These are phyloP conservation scores for Cromileptes altivelis DNA, from an alignment of 2,113 vertebrate species.

Conservation along the genomic window DNA sequence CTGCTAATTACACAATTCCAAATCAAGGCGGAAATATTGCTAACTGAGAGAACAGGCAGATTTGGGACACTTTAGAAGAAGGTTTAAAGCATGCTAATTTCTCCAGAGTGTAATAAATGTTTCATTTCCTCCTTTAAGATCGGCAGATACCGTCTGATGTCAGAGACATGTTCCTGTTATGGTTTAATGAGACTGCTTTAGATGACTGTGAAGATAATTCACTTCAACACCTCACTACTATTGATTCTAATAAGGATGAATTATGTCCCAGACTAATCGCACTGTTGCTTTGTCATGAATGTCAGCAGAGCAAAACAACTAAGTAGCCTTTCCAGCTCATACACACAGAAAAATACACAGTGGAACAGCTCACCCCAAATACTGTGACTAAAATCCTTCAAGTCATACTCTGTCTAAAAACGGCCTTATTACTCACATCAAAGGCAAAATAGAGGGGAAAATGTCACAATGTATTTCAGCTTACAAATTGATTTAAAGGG, in stretches of 20 bases:
- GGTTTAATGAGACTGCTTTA: conserved; percentile 66
- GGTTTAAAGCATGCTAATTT: conserved; percentile 51
- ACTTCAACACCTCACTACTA: conserved; percentile 38
- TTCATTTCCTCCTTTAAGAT: conserved; percentile 57
- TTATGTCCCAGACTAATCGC: conserved; percentile 36
- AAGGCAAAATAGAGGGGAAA: conserved; percentile 31
- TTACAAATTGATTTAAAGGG: not conserved
- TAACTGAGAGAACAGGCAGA: conserved; percentile 22
- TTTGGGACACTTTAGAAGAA: conserved; percentile 30
- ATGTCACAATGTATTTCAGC: conserved; percentile 20
- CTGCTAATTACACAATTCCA: conserved; percentile 46
- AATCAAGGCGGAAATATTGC: conserved; percentile 33
- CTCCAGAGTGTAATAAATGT: conserved; percentile 63
- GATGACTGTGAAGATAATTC: conserved; percentile 60
- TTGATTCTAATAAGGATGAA: conserved; percentile 63
- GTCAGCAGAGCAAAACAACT: conserved; percentile 12
- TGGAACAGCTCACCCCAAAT: not conserved
- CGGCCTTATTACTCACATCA: not conserved
- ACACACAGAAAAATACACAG: not conserved
- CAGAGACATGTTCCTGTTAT: conserved; percentile 34
- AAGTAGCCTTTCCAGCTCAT: not conserved
- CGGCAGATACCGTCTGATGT: conserved; percentile 58
- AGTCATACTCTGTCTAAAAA: not conserved
- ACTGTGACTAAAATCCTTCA: not conserved
- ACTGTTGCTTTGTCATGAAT: conserved; percentile 19